Evolutionary conservation across 2,888 invertebrate genomes (phyloP).

Genomic region (Rhagium mordax): DNA sequence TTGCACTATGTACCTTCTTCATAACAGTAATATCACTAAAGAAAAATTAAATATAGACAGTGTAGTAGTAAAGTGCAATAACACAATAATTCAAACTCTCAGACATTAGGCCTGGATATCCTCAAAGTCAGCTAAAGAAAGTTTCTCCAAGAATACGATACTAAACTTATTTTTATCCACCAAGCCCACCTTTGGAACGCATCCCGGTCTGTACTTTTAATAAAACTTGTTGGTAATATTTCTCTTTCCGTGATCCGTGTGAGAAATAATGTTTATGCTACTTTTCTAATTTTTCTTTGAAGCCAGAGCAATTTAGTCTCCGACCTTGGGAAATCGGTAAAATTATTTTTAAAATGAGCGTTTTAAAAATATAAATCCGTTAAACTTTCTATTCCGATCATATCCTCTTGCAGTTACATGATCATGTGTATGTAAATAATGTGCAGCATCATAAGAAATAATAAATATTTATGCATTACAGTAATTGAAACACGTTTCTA

Average conservation of each 20-base stretch:
- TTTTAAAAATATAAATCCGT: not conserved
- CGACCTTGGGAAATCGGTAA: not conserved
- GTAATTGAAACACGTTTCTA: slow-evolving; percentile 7
- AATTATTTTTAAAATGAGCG: not conserved
- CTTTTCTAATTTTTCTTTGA: not conserved
- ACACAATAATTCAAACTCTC: no score
- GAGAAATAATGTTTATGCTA: not conserved
- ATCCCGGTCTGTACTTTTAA: not conserved
- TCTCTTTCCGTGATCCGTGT: not conserved
- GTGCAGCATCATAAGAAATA: slow-evolving; percentile 8
- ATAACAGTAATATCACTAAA: no score
- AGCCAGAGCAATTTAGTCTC: not conserved
- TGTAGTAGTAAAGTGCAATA: no score
- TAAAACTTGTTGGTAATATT: not conserved
- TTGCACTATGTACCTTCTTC: no score
- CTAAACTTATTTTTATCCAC: not conserved
- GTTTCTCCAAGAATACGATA: not conserved
- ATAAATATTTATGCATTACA: slow-evolving; percentile 14
- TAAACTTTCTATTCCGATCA: not conserved
- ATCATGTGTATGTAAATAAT: not conserved
- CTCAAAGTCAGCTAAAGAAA: not conserved
- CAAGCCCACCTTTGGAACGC: not conserved
- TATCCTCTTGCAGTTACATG: not conserved
- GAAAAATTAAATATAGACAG: no score
- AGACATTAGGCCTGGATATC: not conserved